phyloP scores from a whole-genome alignment of 2,888 invertebrate species.

The Rhyacophila evoluta region DNA sequence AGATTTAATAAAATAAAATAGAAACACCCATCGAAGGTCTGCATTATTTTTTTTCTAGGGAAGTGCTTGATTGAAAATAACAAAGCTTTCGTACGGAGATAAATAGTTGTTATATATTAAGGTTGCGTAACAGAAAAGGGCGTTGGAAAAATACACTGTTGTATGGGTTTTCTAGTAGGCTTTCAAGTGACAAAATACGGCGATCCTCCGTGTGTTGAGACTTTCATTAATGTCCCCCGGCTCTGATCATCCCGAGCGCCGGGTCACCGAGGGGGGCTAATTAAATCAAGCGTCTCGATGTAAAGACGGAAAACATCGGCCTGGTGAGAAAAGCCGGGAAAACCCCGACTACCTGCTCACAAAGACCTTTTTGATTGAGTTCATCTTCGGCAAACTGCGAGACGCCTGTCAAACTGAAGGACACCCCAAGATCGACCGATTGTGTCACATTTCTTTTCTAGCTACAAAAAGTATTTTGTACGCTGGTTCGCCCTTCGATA shows the following conservation, averaged over 20 bases:
- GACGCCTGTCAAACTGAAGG: slow-evolving; percentile 6
- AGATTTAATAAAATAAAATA: too few species aligned
- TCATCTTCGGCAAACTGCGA: slow-evolving; percentile 12
- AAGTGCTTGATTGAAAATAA: neutral
- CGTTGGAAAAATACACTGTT: neutral
- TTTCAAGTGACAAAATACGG: slow-evolving; percentile 4
- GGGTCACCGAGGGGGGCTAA: slow-evolving; percentile 25
- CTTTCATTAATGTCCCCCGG: slow-evolving; percentile 16
- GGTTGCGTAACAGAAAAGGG: neutral
- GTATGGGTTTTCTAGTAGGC: neutral
- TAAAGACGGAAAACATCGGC: slow-evolving; percentile 20
- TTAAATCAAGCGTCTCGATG: slow-evolving; percentile 25
- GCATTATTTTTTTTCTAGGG: neutral
- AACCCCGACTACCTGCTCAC: slow-evolving; percentile 27
- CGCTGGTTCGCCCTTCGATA: neutral
- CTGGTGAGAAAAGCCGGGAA: slow-evolving; percentile 23
- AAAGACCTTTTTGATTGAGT: slow-evolving; percentile 31
- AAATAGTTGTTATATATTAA: neutral
- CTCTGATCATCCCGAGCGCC: neutral
- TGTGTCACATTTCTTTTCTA: slow-evolving; percentile 19
- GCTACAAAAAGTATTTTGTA: neutral
- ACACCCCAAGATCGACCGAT: slow-evolving; percentile 6
- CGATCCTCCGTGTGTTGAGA: slow-evolving; percentile 21
- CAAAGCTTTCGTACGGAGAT: neutral
- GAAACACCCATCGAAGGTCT: neutral